Evolutionary conservation across 2,113 vertebrate species (phyloP), one percentile per base, ranked within the genome.

Genomic region (Psammodynastes pulverulentus): DNA sequence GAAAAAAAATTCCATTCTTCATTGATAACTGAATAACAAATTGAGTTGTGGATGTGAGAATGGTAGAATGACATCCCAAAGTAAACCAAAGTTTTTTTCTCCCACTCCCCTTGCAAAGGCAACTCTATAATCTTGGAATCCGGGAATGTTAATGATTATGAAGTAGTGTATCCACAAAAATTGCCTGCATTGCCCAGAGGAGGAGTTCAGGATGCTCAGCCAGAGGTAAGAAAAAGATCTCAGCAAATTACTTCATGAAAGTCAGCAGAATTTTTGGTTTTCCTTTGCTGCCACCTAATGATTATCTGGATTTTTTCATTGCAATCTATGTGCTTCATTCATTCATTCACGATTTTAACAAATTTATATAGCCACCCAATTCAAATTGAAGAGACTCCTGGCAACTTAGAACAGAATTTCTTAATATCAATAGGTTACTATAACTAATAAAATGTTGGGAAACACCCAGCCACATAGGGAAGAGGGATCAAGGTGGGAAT

Each of bases 131-230:
- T n/a, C 12, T 29, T 67, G 87, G 91, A 91, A 46, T 54, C 95
- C 3, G 52, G 91, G 53, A 95, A 56, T 29, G 58, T 92, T 0
- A 91, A 96, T 93, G 91, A 93, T 0, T 98, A 98, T 53, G 96
- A 98, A 92, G 89, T 97, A 0, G 92, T 98, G 92, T 96, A 97
- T 23, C 97, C 97, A 0, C 34, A n/a, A 87, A 98, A 95, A 53
- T 0, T 97, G 53, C 97, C 51, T 67, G 4, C 29, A 15, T 34
- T 67, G 62, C 4, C 29, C 62, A 15, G n/a, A n/a, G 12, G 56
- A 62, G 56, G 10, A n/a, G 12, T 67, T 67, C 62, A 58, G 54
- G 9, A 26, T 26, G 8, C 8, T 58, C 23, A 67, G 62, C 29
- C 4, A 67, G 29, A n/a, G 58, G 58, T 67, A n/a, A 67, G 62